phyloP scores from a whole-genome alignment of 2,797 vertebrate species.

The Eutrigla gurnardus region DNA sequence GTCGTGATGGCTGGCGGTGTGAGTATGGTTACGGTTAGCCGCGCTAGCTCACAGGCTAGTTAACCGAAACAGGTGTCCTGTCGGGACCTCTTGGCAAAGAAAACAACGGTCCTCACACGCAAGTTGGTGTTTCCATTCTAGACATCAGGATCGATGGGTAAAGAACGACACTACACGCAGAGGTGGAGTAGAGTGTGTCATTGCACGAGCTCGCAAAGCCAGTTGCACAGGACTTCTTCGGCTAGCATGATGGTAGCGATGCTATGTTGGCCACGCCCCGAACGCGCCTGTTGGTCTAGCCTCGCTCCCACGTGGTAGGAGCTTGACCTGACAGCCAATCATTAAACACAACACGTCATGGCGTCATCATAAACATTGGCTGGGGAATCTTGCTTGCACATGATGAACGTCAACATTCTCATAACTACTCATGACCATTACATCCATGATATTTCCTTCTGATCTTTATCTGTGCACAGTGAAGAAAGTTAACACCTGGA shows the following conservation, averaged over 20 bases:
- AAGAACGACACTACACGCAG: background rate
- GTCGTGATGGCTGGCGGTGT: constrained; percentile 48
- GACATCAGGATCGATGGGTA: background rate
- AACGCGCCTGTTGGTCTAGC: constrained; percentile 51
- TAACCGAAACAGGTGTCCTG: constrained; percentile 40
- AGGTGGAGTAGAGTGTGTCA: background rate
- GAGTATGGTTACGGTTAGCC: constrained; percentile 42
- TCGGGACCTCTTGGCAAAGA: constrained; percentile 17
- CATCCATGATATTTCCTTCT: background rate
- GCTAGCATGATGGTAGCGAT: constrained; percentile 66
- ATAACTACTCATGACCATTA: no score
- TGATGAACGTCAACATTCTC: constrained; percentile 19
- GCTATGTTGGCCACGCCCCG: constrained; percentile 48
- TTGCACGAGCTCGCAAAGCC: constrained; percentile 52
- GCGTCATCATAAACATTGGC: constrained; percentile 9
- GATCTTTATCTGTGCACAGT: background rate
- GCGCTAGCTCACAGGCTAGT: constrained; percentile 57
- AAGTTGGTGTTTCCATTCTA: constrained; percentile 54
- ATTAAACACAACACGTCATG: background rate
- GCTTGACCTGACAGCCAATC: constrained; percentile 43
- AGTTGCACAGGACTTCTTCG: constrained; percentile 43
- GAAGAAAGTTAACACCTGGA: background rate
- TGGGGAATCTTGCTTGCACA: background rate
- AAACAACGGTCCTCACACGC: constrained; percentile 38
- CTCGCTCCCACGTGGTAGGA: constrained; percentile 34